Evolutionary conservation across 2,888 invertebrate species (phyloP), one percentile per base, ranked within the genome.

Genomic region (Nemurella pictetii): DNA sequence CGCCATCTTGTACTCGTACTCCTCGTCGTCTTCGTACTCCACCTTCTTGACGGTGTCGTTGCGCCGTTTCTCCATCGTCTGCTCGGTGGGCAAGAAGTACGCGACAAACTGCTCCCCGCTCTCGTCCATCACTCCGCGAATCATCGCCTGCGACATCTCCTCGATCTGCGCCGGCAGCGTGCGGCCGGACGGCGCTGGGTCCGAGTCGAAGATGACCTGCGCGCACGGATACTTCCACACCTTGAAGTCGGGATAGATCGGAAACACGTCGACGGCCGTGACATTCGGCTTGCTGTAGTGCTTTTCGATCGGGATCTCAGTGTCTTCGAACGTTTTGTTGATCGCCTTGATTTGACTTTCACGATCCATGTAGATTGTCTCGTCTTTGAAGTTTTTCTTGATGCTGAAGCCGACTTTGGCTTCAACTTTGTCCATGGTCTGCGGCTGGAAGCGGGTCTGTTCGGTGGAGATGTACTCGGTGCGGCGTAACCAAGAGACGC

Each of bases 401-500:
- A 99, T 97, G 91, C 97, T 98, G 91, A 97, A 99, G 89, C 99
- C 99, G 85, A 99, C 98, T 94, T 98, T 99, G 0, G 99, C 98
- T 92, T 99, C 99, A 89, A 98, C 98, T 92, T 99, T 98, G 89
- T 99, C 99, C 93, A 97, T 95, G 87, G 97, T 96, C 90, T 97
- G 96, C 26, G 98, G 98, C 90, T 98, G 98, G 91, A 98, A 99
- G 87, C 99, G 93, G 27, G 99, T 99, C 90, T 98, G 98, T 91
- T 99, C 99, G 73, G 99, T 99, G 3, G 99, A 99, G 89, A 99
- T 99, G 89, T 99, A 99, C 90, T 99, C 99, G 0, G 99, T 99
- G 88, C 98, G 95, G 84, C 99, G 94, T 89, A 99, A 93, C 99
- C 99, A 99, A 0, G 99, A 99, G 0, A 99, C 99, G 89, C 96